Percentiles rank a stretch among this genome's conserved stretches.
Conservation (phyloP, 2,797 vertebrate species). For the Enteromius mattozi region DNA sequence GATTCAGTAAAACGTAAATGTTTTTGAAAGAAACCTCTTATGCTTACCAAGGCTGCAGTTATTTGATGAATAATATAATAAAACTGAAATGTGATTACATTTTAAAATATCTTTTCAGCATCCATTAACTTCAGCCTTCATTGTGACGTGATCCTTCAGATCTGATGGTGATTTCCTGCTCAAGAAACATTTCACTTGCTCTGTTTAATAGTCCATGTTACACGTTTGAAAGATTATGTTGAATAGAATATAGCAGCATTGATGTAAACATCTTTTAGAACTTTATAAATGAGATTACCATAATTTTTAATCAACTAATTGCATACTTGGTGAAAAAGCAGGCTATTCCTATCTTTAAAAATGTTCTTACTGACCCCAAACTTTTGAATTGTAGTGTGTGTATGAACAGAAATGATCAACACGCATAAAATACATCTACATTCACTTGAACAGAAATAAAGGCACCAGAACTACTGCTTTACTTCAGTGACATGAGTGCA, state of each 20-base stretch:
- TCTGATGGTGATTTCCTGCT: neutral
- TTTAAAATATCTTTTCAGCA: neutral
- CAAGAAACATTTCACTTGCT: neutral
- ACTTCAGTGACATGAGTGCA: neutral
- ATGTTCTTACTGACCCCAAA: neutral
- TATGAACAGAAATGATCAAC: neutral
- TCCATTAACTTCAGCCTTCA: no score
- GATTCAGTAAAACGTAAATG: neutral
- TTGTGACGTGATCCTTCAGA: neutral
- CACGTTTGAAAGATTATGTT: neutral
- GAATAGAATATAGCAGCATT: neutral
- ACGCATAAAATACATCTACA: neutral
- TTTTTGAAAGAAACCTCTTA: neutral
- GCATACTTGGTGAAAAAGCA: neutral
- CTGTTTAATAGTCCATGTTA: neutral
- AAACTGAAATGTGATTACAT: neutral
- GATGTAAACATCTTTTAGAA: neutral
- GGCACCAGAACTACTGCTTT: neutral
- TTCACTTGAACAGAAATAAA: neutral
- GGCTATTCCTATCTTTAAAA: neutral
- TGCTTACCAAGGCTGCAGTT: neutral
- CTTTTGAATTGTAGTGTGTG: neutral
- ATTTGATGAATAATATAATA: neutral
- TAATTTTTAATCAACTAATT: neutral
- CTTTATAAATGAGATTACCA: neutral